Evolutionary conservation across 2,888 invertebrate species (phyloP).

Genomic region (Nemotelus pantherinus): DNA sequence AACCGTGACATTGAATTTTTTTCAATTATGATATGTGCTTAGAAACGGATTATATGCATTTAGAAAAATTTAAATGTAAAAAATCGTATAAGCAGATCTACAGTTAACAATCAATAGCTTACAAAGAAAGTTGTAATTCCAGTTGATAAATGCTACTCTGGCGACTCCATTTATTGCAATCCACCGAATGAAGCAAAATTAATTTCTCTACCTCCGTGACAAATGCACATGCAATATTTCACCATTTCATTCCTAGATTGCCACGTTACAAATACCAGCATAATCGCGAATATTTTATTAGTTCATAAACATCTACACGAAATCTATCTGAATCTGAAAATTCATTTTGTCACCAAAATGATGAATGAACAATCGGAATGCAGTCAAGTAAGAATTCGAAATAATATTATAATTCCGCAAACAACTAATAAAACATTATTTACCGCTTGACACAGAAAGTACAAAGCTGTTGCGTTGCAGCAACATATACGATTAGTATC

Average conservation of each 20-base stretch:
- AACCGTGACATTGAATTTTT: too few relatives aligned
- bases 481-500: neutral
- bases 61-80: neutral
- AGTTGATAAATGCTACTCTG: neutral
- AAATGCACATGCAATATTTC: neutral
- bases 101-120: too few relatives aligned
- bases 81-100: too few relatives aligned
- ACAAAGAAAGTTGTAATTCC: slow-evolving; percentile 22
- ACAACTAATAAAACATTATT: neutral
- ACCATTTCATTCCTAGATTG: neutral
- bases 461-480: neutral
- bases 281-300: too few relatives aligned
- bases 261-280: too few relatives aligned
- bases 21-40: too few relatives aligned
- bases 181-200: slow-evolving; percentile 9
- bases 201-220: slow-evolving; percentile 2
- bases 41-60: neutral
- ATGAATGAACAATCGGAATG: neutral
- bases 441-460: slow-evolving; percentile 7
- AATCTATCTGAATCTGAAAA: slow-evolving; percentile 3
- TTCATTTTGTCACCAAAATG: neutral
- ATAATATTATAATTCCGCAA: neutral
- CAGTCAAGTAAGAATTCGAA: neutral
- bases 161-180: neutral
- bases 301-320: neutral